Conservation (phyloP, 2,113 vertebrate species). For the Aramus guarauna region DNA sequence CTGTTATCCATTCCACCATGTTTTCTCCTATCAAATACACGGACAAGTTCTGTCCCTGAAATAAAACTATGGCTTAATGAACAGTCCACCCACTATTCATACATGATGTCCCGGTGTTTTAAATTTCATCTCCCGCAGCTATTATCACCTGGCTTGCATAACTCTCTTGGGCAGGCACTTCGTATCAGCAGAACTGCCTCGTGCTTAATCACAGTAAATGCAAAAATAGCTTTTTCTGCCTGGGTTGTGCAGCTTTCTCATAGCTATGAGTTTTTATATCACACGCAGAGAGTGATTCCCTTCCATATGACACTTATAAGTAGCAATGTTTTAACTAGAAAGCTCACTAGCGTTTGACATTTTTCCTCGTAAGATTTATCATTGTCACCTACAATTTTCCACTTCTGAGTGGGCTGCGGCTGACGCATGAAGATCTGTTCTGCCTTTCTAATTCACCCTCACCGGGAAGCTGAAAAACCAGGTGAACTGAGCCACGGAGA, state of each 20-base stretch:
- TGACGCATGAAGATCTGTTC: neutral
- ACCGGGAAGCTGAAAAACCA: neutral
- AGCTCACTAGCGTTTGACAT: neutral
- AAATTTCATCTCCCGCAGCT: neutral
- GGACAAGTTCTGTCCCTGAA: neutral
- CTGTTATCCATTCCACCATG: neutral
- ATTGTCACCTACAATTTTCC: neutral
- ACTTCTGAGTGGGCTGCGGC: neutral
- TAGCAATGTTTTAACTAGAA: neutral
- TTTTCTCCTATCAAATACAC: neutral
- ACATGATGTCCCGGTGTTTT: rapidly evolving
- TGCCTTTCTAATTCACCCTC: neutral
- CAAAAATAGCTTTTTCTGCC: neutral
- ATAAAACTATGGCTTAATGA: neutral
- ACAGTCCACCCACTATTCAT: neutral
- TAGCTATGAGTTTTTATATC: neutral
- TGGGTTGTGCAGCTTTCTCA: neutral
- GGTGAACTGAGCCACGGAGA: rapidly evolving
- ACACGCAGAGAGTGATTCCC: neutral
- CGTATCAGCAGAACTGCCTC: neutral
- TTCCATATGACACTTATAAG: rapidly evolving
- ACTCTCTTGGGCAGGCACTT: neutral
- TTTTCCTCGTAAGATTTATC: neutral
- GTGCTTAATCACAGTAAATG: neutral
- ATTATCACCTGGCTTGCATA: neutral